Conservation (phyloP, 2,113 vertebrate genomes). For the Lepus timidus region DNA sequence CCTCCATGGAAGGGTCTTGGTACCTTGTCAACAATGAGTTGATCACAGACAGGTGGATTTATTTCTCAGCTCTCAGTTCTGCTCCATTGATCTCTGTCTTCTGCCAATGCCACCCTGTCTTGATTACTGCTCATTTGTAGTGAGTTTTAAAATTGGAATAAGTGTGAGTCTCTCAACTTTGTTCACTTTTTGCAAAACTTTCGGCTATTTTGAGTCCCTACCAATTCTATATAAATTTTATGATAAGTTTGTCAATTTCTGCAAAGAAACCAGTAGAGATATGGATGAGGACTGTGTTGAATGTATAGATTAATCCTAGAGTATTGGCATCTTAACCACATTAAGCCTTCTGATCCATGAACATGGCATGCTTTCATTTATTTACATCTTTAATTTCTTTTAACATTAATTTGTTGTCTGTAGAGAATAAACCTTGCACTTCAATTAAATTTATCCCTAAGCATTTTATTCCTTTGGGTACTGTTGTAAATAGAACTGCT, state of each 20-base stretch:
- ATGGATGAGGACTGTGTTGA: not conserved
- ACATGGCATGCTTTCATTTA: constrained; percentile 20
- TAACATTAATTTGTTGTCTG: not conserved
- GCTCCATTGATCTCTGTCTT: not conserved
- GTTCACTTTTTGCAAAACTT: not conserved
- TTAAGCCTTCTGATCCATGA: constrained; percentile 5
- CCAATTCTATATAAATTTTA: not conserved
- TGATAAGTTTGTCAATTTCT: not conserved
- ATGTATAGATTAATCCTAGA: not conserved
- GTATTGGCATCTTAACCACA: not conserved
- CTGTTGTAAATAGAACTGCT: constrained; percentile 15
- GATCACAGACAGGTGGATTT: not conserved
- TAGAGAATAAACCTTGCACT: not conserved
- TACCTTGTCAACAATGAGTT: not conserved
- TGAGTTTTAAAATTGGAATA: not conserved
- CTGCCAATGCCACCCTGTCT: not conserved
- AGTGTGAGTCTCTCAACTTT: not conserved
- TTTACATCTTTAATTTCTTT: constrained; percentile 16
- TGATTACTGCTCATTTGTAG: not conserved
- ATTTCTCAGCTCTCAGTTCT: not conserved
- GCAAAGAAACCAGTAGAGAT: not conserved
- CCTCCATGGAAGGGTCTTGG: not conserved
- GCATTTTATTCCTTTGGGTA: constrained; percentile 41
- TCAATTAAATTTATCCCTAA: constrained; percentile 23
- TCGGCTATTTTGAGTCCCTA: not conserved